These are phyloP conservation scores for Eubasilissa splendida DNA, from an alignment of 2,888 invertebrate species.

Conservation along the genomic window DNA sequence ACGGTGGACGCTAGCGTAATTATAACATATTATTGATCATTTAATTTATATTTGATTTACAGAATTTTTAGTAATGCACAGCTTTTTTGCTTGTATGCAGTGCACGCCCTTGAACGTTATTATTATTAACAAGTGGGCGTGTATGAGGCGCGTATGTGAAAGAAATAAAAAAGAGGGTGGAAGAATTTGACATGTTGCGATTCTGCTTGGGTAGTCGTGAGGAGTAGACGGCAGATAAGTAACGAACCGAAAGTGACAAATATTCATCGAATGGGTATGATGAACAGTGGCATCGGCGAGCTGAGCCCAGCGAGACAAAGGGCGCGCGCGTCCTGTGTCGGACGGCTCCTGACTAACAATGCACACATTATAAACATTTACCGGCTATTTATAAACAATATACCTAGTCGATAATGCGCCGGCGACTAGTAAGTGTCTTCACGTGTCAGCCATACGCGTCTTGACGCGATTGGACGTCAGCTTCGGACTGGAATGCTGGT, in stretches of 20 bases:
- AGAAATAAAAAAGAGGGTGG: too few species aligned
- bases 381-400: slow-evolving; percentile 48
- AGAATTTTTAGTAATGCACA: too few species aligned
- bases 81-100: too few species aligned
- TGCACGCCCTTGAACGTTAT: too few species aligned
- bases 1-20: too few species aligned
- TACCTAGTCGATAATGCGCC: slow-evolving; percentile 28
- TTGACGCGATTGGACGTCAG: background rate
- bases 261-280: background rate
- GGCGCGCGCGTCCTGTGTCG: slow-evolving; percentile 52
- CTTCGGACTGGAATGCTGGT: too few species aligned
- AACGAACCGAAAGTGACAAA: too few species aligned
- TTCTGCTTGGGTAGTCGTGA: background rate
- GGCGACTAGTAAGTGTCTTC: background rate
- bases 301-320: slow-evolving; percentile 33
- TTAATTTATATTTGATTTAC: too few species aligned
- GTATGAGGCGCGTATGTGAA: too few species aligned
- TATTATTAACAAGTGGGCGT: too few species aligned
- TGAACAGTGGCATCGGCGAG: background rate
- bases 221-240: background rate
- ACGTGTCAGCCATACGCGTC: slow-evolving; percentile 13
- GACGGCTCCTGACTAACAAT: slow-evolving; percentile 51
- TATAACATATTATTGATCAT: too few species aligned
- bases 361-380: slow-evolving; percentile 43
- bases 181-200: too few species aligned